Evolutionary conservation across 2,888 invertebrate species (phyloP).

Genomic region (Xylophagus ater): DNA sequence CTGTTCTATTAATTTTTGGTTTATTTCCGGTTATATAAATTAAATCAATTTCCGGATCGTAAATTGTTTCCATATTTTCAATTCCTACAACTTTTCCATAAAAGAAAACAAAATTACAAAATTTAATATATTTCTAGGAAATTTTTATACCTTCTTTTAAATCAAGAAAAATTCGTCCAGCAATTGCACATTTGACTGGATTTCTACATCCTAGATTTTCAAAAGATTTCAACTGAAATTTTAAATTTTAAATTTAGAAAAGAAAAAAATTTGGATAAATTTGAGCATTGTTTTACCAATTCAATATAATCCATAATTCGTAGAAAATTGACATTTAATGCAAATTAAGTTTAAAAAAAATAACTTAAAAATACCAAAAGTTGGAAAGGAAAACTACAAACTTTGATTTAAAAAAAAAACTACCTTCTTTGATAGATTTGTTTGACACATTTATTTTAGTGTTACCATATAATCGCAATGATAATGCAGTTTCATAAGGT

Average conservation of each 20-base stretch:
- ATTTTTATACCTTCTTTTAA: slow-evolving; percentile 42
- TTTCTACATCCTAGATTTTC: slow-evolving; percentile 38
- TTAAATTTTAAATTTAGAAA: neutral
- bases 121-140: neutral
- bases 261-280: neutral
- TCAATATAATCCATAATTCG: neutral
- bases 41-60: slow-evolving; percentile 19
- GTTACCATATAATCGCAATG: too few species aligned
- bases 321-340: too few species aligned
- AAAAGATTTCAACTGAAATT: slow-evolving; percentile 28
- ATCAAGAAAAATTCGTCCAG: slow-evolving; percentile 45
- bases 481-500: too few species aligned
- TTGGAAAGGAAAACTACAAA: too few species aligned
- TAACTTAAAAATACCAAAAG: too few species aligned
- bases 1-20: neutral
- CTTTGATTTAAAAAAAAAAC: too few species aligned
- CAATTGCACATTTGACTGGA: slow-evolving; percentile 38
- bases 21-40: slow-evolving; percentile 23
- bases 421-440: too few species aligned
- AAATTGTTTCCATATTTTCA: slow-evolving; percentile 19
- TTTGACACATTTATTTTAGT: too few species aligned
- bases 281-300: neutral
- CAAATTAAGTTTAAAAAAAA: too few species aligned
- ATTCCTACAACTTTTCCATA: slow-evolving; percentile 2
- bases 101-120: neutral